Evolutionary conservation across 2,113 vertebrate species (phyloP).

Genomic region (Notothenia coriiceps): DNA sequence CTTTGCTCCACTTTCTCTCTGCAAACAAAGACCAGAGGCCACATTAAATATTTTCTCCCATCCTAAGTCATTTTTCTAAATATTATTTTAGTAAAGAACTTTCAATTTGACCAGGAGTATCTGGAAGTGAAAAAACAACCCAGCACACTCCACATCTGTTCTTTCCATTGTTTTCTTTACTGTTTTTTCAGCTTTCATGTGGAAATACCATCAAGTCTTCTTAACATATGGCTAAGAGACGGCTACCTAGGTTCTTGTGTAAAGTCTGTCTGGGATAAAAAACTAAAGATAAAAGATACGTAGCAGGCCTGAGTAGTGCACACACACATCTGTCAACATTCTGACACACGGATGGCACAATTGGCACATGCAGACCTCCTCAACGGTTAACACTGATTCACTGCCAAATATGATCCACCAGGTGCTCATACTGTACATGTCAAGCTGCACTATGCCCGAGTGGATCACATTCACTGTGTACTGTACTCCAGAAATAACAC

Average conservation of each 20-base stretch:
- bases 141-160: neutral
- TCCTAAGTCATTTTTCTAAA: neutral
- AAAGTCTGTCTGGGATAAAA: constrained; percentile 28
- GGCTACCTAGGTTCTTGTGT: constrained; percentile 10
- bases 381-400: constrained; percentile 35
- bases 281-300: constrained; percentile 30
- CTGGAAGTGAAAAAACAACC: neutral
- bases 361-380: constrained; percentile 32
- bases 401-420: constrained; percentile 20
- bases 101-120: neutral
- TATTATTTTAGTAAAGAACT: neutral
- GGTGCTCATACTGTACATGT: constrained; percentile 2
- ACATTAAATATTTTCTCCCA: neutral
- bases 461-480: constrained; percentile 10
- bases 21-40: constrained; percentile 37
- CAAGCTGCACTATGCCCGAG: constrained; percentile 1
- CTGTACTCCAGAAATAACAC: constrained; percentile 5
- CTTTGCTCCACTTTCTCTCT: constrained; percentile 89
- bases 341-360: constrained; percentile 34
- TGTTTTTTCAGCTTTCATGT: constrained; percentile 6
- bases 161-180: constrained; percentile 5
- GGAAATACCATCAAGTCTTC: constrained; percentile 22
- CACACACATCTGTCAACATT: constrained; percentile 20
- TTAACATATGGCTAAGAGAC: constrained; percentile 4
- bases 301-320: neutral